Evolutionary conservation across 1,140 invertebrate species (phyloP), one percentile per base, ranked within the genome.

Genomic region (Amphibalanus amphitrite): DNA sequence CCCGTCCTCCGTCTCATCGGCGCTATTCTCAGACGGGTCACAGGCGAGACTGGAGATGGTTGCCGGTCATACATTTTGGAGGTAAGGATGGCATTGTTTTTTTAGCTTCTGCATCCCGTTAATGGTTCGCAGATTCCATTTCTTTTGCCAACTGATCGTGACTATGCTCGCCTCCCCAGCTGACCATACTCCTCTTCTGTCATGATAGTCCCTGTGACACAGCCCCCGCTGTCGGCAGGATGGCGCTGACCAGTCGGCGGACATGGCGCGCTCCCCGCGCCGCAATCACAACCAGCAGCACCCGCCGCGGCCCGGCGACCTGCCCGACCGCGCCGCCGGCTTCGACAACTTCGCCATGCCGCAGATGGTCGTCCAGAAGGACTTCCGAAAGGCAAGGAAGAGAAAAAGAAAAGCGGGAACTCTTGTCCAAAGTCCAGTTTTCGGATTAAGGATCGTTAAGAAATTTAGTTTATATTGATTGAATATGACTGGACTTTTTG

Each of bases 311-410:
- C 65, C 33, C 33, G 33, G 33, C 47, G 47, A 59, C 20, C 47
- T 17, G 47, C 47, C 47, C 1, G 47, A 59, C 47, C 10, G 47
- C 6, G 47, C 47, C 23, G 47, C 47, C 17, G 47, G 65, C 65
- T 67, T 67, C 65, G 28, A 26, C 64, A 23, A 23, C 4, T n/a
- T n/a, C 25, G 3, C 8, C 65, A 67, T 28, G 65, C 65, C 65
- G 10, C n/a, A 67, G 28, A 93, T 94, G 87, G 90, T 95, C 80
- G 86, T 94, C 80, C 91, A 94, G 82, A 89, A 91, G 76, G 92
- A 94, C 81, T 95, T 95, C 83, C 86, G 92, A 78, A 95, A 95
- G 86, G 92, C 92, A 83, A 72, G 73, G 26, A 67, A 1, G 33
- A 6, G 33, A 38, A 6, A 6, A 38, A 4, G 4, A n/a, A n/a